Evolutionary conservation across 2,113 vertebrate species (phyloP), one percentile per base, ranked within the genome.

Genomic region (Petrocephalus microphthalmus): DNA sequence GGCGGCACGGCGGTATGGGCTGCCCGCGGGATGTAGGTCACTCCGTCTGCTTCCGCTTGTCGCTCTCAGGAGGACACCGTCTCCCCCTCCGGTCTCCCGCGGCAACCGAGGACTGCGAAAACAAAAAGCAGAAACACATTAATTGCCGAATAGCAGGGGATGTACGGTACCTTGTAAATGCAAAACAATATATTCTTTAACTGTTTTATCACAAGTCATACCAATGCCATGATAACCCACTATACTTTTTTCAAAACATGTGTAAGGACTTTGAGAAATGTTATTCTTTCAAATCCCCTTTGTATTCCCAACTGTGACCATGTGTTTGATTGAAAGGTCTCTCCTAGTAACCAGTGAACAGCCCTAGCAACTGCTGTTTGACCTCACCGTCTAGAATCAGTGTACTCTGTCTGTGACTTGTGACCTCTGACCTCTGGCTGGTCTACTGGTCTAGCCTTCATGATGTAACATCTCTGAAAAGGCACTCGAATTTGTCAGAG

Each of bases 1-100:
- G 11, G 91, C 88, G 89, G 88, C 74, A 42, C 87, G 88, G 60
- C 87, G 91, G 90, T 91, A 83, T 88, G 57, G 0, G 87, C 37
- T 89, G 91, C 89, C 45, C 42, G 42, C 83, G 87, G 88, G 91
- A 94, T 93, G 92, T 93, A 91, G 92, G 94, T 94, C 93, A 89
- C 89, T 91, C 67, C 11, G 92, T 92, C 91, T 92, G 86, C 85
- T 49, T 78, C 88, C 13, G 88, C 89, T 89, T 87, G 85, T 10
- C 33, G n/a, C 85, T 94, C 91, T 90, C 89, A 88, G 42, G 64
- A 89, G 20, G 89, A 87, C 89, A 91, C 88, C 87, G 88, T 57
- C 84, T 87, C 89, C 71, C 71, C 71, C 91, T 87, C 90, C 86
- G 7, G n/a, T 29, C 53, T 91, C 84, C 90, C 83, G 91, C 89